Conservation (phyloP, 1,140 invertebrate genomes). For the Bombus turneri region DNA sequence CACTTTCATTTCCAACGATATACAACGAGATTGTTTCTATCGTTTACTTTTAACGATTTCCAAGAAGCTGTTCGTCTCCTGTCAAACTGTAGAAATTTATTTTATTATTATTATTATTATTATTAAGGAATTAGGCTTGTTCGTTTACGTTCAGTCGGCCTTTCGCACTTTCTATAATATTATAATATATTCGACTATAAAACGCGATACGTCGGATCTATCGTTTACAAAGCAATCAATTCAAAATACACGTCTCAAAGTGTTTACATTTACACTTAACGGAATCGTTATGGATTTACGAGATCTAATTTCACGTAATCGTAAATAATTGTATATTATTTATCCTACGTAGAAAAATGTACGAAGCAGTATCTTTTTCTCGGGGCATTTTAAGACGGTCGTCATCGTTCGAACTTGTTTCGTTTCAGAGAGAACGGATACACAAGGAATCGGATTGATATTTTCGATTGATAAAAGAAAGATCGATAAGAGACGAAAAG, state of each 20-base stretch:
- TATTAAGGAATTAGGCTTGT: too few species aligned
- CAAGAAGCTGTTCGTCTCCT: not conserved
- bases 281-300: not conserved
- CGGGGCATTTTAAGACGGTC: too few species aligned
- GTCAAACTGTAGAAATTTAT: not conserved
- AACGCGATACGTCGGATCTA: not conserved
- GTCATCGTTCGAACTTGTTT: too few species aligned
- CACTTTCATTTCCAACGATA: not conserved
- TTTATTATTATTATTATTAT: too few species aligned
- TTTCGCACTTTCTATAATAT: too few species aligned
- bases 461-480: not conserved
- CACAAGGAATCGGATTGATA: not conserved
- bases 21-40: too few species aligned
- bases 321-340: not conserved
- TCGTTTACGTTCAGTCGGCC: not conserved
- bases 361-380: too few species aligned
- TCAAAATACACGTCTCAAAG: not conserved
- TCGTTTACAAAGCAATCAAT: not conserved
- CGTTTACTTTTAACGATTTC: too few species aligned
- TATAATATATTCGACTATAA: too few species aligned
- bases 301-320: not conserved
- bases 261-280: too few species aligned
- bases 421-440: not conserved
- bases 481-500: too few species aligned
- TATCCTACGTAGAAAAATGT: too few species aligned